Evolutionary conservation across 2,113 vertebrate species (phyloP).

Genomic region (Centropus unirufus): DNA sequence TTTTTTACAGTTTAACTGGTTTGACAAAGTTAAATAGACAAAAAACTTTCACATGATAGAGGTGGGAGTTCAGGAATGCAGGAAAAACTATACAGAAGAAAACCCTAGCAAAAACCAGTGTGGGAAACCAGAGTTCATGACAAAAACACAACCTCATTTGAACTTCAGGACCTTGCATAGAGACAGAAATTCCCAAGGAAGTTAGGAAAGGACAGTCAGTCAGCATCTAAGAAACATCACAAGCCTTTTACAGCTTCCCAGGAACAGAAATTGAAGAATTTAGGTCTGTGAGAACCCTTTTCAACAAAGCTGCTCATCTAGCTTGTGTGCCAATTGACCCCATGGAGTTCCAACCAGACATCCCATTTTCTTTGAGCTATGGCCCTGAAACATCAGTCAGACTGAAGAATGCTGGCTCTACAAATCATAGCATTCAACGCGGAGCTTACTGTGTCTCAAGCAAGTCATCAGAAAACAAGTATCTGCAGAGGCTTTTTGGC

Average conservation of each 20-base stretch:
- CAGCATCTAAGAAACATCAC: slow-evolving; percentile 25
- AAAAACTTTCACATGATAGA: slow-evolving; percentile 17
- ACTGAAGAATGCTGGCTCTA: not conserved
- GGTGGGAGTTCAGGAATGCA: not conserved
- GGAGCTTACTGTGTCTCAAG: not conserved
- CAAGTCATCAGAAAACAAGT: not conserved
- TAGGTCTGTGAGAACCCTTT: not conserved
- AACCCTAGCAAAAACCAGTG: not conserved
- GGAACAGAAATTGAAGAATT: slow-evolving; percentile 17
- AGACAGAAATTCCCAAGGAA: slow-evolving; percentile 48
- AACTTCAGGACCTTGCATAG: slow-evolving; percentile 45
- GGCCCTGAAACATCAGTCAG: not conserved
- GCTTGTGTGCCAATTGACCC: not conserved
- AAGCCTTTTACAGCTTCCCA: slow-evolving; percentile 45
- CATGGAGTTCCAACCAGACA: not conserved
- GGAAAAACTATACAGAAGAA: slow-evolving; percentile 6
- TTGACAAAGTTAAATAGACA: slow-evolving; percentile 22
- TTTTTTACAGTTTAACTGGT: not conserved
- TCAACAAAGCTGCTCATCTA: not conserved
- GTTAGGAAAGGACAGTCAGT: not conserved
- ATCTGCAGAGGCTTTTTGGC: not conserved
- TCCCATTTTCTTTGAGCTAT: not conserved
- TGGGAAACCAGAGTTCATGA: slow-evolving; percentile 40
- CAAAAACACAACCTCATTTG: slow-evolving; percentile 56
- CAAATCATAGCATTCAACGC: not conserved